Percentiles rank a stretch among this genome's conserved stretches.
Conservation (phyloP, 2,113 vertebrate genomes). For the Rhombomys opimus region DNA sequence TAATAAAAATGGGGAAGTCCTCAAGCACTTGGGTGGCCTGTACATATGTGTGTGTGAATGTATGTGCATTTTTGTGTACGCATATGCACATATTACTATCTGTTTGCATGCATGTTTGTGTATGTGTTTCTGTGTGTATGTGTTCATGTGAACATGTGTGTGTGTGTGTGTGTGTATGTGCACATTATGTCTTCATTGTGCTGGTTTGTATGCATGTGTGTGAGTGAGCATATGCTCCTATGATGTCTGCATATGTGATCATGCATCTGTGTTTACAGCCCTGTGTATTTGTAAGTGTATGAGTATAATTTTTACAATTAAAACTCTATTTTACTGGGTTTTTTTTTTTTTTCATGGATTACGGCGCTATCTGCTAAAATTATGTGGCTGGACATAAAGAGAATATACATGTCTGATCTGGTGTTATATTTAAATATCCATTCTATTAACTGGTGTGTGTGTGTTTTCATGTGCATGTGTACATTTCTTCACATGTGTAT, state of each 20-base stretch:
- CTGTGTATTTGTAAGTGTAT: neutral
- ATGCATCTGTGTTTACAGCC: neutral
- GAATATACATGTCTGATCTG: neutral
- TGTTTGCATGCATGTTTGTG: neutral
- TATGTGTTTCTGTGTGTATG: neutral
- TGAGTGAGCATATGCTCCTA: neutral
- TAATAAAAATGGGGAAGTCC: conserved; percentile 4
- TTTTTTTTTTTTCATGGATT: neutral
- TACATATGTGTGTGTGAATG: neutral
- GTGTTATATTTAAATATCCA: neutral
- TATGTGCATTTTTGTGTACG: neutral
- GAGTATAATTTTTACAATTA: neutral
- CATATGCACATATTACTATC: neutral
- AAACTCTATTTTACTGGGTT: neutral
- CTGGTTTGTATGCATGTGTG: neutral
- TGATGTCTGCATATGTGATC: neutral
- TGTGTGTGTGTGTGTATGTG: too few relatives aligned
- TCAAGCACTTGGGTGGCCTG: neutral
- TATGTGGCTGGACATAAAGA: neutral
- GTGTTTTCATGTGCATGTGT: neutral
- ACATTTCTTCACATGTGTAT: neutral
- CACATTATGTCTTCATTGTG: neutral
- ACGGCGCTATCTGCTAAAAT: neutral
- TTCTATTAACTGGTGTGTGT: neutral
- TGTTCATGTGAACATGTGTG: neutral